These are phyloP conservation scores for Propsilocerus akamusi DNA, from an alignment of 1,140 invertebrate genomes.

Conservation along the genomic window DNA sequence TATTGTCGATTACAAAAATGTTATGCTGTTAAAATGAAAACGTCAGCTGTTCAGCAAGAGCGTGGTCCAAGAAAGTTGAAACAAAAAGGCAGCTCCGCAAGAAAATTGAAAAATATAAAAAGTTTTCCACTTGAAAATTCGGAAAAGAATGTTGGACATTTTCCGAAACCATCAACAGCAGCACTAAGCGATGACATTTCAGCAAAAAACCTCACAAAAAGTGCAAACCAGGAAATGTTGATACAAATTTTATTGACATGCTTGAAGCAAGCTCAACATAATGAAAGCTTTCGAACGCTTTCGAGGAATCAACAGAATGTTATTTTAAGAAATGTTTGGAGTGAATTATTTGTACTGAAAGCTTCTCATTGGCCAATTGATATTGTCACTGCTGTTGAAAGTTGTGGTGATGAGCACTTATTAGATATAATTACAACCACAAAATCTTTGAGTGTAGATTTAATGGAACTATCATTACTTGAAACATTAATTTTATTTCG, in stretches of 20 bases:
- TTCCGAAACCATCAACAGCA: slow-evolving; percentile 13
- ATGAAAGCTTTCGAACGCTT: slow-evolving; percentile 28
- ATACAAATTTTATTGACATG: slow-evolving; percentile 34
- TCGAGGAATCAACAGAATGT: slow-evolving; percentile 28
- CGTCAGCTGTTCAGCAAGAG: slow-evolving; percentile 61
- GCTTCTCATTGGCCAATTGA: slow-evolving; percentile 39
- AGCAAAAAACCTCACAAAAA: slow-evolving; percentile 7
- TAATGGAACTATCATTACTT: slow-evolving; percentile 35
- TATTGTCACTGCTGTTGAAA: slow-evolving; percentile 21
- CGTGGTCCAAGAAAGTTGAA: slow-evolving; percentile 44
- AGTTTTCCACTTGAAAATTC: neutral
- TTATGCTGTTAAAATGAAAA: slow-evolving; percentile 60
- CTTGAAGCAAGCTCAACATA: slow-evolving; percentile 30
- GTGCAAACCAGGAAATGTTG: slow-evolving; percentile 17
- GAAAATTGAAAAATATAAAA: too few species aligned
- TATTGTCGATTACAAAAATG: slow-evolving; percentile 65
- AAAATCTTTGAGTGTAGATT: slow-evolving; percentile 29
- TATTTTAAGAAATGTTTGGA: slow-evolving; percentile 34
- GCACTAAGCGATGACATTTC: slow-evolving; percentile 9
- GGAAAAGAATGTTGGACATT: slow-evolving; percentile 7
- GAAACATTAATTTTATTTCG: slow-evolving; percentile 37
- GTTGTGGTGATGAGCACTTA: slow-evolving; percentile 18
- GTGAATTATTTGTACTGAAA: slow-evolving; percentile 33
- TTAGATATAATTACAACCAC: slow-evolving; percentile 16
- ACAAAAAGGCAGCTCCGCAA: too few species aligned